These are phyloP conservation scores for Deilephila elpenor DNA, from an alignment of 2,888 invertebrate genomes.

Conservation along the genomic window DNA sequence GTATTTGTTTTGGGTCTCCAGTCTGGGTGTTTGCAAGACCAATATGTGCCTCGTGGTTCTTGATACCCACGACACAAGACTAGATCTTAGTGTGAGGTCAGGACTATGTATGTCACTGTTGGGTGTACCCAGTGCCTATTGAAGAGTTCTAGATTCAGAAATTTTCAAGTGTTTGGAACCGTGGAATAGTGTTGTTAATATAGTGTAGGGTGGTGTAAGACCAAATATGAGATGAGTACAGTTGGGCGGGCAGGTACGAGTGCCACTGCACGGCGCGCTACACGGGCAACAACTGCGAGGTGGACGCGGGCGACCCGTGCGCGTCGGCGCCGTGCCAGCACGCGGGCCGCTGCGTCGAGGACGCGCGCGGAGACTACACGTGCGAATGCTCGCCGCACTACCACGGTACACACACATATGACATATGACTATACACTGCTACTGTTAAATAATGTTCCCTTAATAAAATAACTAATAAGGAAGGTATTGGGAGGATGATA, in stretches of 20 bases:
- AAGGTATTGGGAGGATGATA: no score
- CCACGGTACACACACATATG: conserved; percentile 80
- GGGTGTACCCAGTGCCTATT: no score
- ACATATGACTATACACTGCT: no score
- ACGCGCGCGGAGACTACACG: conserved; percentile 86
- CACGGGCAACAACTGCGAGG: conserved; percentile 94
- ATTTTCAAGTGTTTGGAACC: neutral
- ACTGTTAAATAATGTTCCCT: no score
- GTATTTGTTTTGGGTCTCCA: no score
- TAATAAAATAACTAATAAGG: no score
- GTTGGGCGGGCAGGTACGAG: conserved; percentile 84
- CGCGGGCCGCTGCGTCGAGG: conserved; percentile 86
- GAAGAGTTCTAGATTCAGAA: no score
- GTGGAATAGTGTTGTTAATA: neutral
- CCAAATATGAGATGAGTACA: conserved; percentile 7
- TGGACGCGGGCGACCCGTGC: conserved; percentile 91
- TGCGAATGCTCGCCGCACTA: conserved; percentile 89
- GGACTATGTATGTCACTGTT: neutral
- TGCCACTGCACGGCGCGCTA: conserved; percentile 94
- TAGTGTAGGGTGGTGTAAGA: neutral
- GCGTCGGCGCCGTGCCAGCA: conserved; percentile 88
- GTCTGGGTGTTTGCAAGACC: no score
- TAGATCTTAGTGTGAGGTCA: no score
- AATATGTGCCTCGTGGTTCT: no score
- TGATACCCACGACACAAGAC: no score